Conservation (phyloP, 2,888 invertebrate genomes). For the Bellardia bayeri region DNA sequence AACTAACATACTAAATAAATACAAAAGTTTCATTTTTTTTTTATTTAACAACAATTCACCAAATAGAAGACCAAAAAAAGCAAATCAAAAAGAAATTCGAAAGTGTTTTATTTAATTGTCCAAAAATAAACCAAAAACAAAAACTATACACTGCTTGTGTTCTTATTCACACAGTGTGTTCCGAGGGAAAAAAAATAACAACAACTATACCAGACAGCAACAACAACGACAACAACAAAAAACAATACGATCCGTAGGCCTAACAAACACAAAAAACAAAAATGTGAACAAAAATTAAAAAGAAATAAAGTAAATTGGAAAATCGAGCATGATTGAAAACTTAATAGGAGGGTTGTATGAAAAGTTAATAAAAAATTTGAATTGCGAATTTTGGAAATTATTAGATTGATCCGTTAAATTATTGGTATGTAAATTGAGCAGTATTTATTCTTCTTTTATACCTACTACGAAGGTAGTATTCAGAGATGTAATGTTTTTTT, state of each 20-base stretch:
- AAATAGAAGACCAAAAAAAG: background rate
- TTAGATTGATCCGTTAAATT: too few species aligned
- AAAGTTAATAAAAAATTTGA: background rate
- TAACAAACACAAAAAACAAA: slow-evolving; percentile 9
- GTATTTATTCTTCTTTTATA: too few species aligned
- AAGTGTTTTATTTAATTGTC: slow-evolving; percentile 60
- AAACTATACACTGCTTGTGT: slow-evolving; percentile 15
- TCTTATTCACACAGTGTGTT: slow-evolving; percentile 37
- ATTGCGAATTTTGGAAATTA: too few species aligned
- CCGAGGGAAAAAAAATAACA: slow-evolving; percentile 21
- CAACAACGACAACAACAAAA: background rate
- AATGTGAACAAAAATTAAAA: background rate
- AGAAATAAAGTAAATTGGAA: slow-evolving; percentile 22
- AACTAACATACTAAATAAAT: background rate
- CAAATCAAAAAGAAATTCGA: slow-evolving; percentile 66
- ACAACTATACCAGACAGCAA: background rate
- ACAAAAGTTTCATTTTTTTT: slow-evolving; percentile 32
- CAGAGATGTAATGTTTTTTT: too few species aligned
- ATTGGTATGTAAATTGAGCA: too few species aligned
- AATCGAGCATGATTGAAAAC: slow-evolving; percentile 33
- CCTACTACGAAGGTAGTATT: too few species aligned
- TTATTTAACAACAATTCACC: background rate
- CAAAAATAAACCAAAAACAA: slow-evolving; percentile 15
- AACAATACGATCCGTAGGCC: slow-evolving; percentile 24
- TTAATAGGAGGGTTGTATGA: slow-evolving; percentile 11